Evolutionary conservation across 2,888 invertebrate species (phyloP).

Genomic region (Alitta virens): DNA sequence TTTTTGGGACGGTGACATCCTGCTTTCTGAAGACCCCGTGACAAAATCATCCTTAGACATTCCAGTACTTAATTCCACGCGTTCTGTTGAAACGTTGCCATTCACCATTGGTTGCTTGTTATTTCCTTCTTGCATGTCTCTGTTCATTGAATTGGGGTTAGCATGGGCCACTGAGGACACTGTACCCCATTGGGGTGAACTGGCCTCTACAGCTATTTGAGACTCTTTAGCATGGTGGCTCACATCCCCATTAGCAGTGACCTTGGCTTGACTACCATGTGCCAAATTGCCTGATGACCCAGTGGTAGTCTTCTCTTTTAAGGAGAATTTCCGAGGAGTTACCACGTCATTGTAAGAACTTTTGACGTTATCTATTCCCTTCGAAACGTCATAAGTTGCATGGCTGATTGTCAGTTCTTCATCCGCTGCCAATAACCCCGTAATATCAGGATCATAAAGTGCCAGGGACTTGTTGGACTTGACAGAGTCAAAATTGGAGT

Average conservation of each 20-base stretch:
- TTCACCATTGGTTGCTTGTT: too few relatives aligned
- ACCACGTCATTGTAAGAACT: neutral
- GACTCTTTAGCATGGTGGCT: too few relatives aligned
- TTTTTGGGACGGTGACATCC: too few relatives aligned
- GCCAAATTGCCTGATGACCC: neutral
- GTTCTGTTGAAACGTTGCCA: too few relatives aligned
- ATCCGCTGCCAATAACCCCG: neutral
- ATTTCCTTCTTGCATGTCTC: too few relatives aligned
- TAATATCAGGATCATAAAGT: neutral
- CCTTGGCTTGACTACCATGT: neutral
- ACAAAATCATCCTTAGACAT: too few relatives aligned
- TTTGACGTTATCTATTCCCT: neutral
- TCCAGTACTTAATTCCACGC: too few relatives aligned
- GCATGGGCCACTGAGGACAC: too few relatives aligned
- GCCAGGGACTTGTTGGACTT: neutral
- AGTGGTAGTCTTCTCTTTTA: neutral
- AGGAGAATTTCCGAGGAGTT: neutral
- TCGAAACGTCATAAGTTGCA: neutral
- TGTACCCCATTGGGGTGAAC: too few relatives aligned
- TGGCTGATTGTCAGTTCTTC: neutral
- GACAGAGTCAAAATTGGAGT: neutral
- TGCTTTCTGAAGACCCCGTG: too few relatives aligned
- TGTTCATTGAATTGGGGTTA: too few relatives aligned
- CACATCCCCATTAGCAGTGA: neutral
- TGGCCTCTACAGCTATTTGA: too few relatives aligned